These are phyloP conservation scores for Cygnus atratus DNA, from an alignment of 2,113 vertebrate species.

Conservation along the genomic window DNA sequence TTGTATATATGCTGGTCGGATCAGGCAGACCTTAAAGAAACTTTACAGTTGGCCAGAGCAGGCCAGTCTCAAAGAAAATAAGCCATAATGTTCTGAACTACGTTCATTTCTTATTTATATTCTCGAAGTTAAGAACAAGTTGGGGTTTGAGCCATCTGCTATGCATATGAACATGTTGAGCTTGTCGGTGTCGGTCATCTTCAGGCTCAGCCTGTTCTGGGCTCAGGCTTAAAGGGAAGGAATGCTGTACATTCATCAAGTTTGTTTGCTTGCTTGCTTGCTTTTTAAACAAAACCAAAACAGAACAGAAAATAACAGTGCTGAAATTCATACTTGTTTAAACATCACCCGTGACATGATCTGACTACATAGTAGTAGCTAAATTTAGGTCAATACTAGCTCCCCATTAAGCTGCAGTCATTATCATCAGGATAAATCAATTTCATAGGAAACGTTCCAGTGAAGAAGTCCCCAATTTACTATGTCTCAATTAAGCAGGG, in stretches of 20 bases:
- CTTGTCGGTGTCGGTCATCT: accelerated
- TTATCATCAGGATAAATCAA: not conserved
- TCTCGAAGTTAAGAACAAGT: not conserved
- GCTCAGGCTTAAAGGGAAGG: not conserved
- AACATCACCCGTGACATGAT: not conserved
- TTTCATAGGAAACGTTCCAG: not conserved
- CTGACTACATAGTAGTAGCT: not conserved
- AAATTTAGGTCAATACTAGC: not conserved
- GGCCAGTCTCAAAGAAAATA: not conserved
- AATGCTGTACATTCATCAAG: not conserved
- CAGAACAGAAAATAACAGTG: not conserved
- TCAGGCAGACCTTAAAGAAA: not conserved
- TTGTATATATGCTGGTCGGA: not conserved
- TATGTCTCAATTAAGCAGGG: not conserved
- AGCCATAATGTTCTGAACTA: not conserved
- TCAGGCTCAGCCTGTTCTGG: not conserved
- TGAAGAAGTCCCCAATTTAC: not conserved
- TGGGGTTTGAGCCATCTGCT: not conserved
- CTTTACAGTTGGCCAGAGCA: not conserved
- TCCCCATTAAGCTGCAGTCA: not conserved
- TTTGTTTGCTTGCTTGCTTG: not conserved
- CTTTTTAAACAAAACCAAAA: not conserved
- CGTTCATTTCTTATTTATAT: not conserved
- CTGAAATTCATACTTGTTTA: not conserved
- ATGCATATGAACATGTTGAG: not conserved